Evolutionary conservation across 1,140 invertebrate species (phyloP).

Genomic region (Brachionus asplanchnoidis): DNA sequence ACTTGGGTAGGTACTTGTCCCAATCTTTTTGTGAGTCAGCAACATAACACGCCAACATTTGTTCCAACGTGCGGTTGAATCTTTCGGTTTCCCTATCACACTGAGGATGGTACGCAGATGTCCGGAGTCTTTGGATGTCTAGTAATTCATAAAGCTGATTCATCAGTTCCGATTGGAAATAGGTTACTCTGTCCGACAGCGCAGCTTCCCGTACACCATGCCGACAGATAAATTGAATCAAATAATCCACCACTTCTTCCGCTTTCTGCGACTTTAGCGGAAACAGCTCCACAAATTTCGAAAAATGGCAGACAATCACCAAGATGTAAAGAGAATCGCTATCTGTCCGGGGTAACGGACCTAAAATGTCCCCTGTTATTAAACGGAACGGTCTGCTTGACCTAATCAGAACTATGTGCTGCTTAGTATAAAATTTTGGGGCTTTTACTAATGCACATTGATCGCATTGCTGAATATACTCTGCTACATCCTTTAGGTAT

Average conservation of each 20-base stretch:
- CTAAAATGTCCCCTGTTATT: neutral
- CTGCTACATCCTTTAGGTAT: too few species aligned
- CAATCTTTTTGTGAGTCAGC: neutral
- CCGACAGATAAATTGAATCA: neutral
- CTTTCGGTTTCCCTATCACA: constrained; percentile 49
- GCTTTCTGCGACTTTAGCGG: too few species aligned
- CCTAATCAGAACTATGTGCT: too few species aligned
- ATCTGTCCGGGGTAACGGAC: too few species aligned
- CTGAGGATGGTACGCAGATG: constrained; percentile 48
- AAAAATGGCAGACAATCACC: too few species aligned
- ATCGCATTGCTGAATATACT: too few species aligned
- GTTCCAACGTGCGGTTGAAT: constrained; percentile 46
- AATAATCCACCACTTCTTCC: too few species aligned
- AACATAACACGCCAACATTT: neutral
- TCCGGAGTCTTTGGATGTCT: constrained; percentile 42
- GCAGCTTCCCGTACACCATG: neutral
- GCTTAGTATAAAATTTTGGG: too few species aligned
- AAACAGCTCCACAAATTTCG: too few species aligned
- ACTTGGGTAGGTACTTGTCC: neutral
- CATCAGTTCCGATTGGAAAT: constrained; percentile 34
- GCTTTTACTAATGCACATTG: too few species aligned
- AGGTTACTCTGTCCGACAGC: neutral
- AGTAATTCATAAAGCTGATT: neutral
- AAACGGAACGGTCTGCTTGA: too few species aligned
- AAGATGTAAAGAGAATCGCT: too few species aligned